Conservation (phyloP, 2,888 invertebrate species). For the Lysandra coridon region DNA sequence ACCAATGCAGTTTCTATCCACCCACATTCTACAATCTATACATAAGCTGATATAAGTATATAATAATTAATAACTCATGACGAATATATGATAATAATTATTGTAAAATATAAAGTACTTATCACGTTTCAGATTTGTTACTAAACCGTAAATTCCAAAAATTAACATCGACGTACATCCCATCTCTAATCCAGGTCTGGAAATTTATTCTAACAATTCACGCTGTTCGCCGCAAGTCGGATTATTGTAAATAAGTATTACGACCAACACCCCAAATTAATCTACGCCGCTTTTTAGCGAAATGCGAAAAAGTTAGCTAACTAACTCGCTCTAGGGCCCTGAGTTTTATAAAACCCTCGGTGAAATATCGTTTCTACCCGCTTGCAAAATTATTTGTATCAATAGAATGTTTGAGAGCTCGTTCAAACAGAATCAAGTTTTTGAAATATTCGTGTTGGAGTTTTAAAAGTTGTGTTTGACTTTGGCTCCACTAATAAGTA, state of each 20-base stretch:
- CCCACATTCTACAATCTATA: too few species aligned
- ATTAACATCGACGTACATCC: neutral
- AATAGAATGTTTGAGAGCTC: constrained; percentile 71
- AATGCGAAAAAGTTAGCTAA: constrained; percentile 73
- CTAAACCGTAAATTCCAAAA: neutral
- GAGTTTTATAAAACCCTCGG: constrained; percentile 57
- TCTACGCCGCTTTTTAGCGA: constrained; percentile 69
- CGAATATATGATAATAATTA: too few species aligned
- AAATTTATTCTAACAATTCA: constrained; percentile 75
- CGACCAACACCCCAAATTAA: constrained; percentile 71
- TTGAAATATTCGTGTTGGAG: constrained; percentile 56
- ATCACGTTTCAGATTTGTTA: too few species aligned
- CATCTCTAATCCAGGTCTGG: constrained; percentile 41
- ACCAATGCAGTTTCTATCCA: too few species aligned
- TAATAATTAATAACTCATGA: too few species aligned
- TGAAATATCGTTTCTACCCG: constrained; percentile 68
- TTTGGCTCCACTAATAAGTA: constrained; percentile 67
- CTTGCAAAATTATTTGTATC: constrained; percentile 71
- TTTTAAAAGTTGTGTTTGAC: constrained; percentile 77
- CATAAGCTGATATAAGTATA: too few species aligned
- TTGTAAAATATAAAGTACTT: too few species aligned
- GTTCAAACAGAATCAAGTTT: constrained; percentile 62
- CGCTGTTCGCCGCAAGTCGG: constrained; percentile 64
- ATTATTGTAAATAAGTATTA: constrained; percentile 80
- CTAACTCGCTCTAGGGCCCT: constrained; percentile 57